Conservation (phyloP, 2,888 invertebrate genomes). For the Eurytoma californica region DNA sequence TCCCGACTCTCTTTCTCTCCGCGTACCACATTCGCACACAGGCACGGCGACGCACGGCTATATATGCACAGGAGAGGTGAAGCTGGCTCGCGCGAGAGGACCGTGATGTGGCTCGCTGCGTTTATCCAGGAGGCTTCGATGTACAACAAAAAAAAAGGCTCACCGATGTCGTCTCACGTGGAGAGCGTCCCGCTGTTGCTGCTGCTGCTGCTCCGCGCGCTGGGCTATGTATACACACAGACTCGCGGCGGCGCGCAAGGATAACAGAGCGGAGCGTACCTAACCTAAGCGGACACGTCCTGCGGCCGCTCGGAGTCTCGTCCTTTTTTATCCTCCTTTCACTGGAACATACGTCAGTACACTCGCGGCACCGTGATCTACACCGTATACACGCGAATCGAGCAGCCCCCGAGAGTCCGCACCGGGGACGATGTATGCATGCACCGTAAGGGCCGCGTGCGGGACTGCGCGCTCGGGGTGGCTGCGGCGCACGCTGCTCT, state of each 20-base stretch:
- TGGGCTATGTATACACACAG: neutral
- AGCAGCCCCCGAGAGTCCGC: neutral
- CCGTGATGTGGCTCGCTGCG: no score
- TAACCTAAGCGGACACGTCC: neutral
- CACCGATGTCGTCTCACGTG: no score
- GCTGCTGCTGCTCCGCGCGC: neutral
- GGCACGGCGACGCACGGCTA: neutral
- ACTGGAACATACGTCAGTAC: no score
- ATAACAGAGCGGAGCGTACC: neutral
- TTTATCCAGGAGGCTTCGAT: no score
- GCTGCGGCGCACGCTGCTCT: constrained; percentile 24
- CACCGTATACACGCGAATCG: neutral
- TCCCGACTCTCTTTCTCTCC: neutral
- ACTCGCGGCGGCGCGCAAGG: constrained; percentile 17
- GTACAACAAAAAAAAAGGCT: no score
- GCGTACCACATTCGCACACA: neutral
- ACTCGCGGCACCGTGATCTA: no score
- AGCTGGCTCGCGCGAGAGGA: neutral
- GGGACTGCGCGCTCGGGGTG: constrained; percentile 20
- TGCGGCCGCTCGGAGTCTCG: neutral
- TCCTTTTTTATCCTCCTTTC: no score
- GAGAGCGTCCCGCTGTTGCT: no score
- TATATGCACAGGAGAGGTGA: no score
- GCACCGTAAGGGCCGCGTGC: neutral
- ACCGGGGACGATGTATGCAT: neutral